Evolutionary conservation across 2,888 invertebrate species (phyloP).

Genomic region (Melanotus villosus): DNA sequence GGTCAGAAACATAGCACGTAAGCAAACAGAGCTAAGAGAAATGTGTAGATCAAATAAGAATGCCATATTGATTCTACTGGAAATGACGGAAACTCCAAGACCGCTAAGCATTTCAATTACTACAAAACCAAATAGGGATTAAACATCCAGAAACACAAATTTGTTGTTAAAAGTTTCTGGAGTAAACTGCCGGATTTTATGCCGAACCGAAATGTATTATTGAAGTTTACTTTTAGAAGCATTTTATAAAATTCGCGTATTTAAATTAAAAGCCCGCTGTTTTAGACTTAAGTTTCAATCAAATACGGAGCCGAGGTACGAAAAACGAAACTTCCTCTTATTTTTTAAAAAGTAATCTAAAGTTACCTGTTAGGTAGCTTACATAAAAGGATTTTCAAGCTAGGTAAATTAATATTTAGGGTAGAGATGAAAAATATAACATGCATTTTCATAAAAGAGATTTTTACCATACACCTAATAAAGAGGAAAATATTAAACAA

Average conservation of each 20-base stretch:
- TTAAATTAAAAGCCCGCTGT: background rate
- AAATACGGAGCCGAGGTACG: background rate
- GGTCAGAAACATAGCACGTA: slow-evolving; percentile 40
- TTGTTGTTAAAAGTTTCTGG: slow-evolving; percentile 27
- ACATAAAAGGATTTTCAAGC: background rate
- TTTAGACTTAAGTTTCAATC: background rate
- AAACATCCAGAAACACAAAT: slow-evolving; percentile 20
- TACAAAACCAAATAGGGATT: slow-evolving; percentile 24
- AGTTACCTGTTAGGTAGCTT: background rate
- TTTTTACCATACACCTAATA: background rate
- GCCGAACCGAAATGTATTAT: background rate
- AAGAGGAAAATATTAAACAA: no score
- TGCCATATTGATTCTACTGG: slow-evolving; percentile 31
- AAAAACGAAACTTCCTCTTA: background rate
- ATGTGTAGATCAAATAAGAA: slow-evolving; percentile 41
- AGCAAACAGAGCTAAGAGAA: slow-evolving; percentile 32
- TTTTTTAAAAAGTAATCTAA: slow-evolving; percentile 16
- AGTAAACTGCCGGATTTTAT: background rate
- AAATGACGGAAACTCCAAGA: slow-evolving; percentile 32
- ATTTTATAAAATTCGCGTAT: background rate
- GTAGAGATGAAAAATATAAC: background rate
- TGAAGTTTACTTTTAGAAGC: background rate
- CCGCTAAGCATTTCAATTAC: slow-evolving; percentile 30
- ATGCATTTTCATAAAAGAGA: background rate
- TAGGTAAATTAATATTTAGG: slow-evolving; percentile 8